Conservation (phyloP, 2,113 vertebrate species). For the Diadophis punctatus region DNA sequence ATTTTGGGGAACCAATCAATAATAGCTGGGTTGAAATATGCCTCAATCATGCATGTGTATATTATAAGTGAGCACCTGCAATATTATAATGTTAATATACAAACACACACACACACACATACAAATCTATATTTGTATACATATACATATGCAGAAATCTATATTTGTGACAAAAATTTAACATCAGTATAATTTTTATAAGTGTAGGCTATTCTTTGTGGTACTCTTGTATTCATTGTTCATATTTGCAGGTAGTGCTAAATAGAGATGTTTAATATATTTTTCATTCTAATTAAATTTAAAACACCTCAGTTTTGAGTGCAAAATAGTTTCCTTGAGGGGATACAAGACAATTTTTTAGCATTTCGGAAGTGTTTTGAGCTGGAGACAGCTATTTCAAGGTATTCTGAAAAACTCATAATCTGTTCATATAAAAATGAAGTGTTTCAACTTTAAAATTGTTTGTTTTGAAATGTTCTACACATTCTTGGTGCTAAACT, state of each 20-base stretch:
- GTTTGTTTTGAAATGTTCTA: background rate
- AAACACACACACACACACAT: background rate
- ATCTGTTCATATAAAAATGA: background rate
- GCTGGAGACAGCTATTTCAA: background rate
- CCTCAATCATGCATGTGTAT: background rate
- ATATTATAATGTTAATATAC: background rate
- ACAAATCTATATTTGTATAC: no score
- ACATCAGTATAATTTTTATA: background rate
- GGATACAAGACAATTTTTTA: background rate
- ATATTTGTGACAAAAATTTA: background rate
- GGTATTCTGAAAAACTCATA: background rate
- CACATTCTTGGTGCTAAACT: background rate
- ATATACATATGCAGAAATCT: background rate
- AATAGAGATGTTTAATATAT: background rate
- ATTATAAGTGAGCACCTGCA: background rate
- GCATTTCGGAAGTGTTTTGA: background rate
- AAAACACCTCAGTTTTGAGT: background rate
- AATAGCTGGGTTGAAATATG: background rate
- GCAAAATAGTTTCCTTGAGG: background rate
- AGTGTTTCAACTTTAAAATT: background rate
- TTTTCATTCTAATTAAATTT: background rate
- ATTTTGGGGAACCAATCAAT: background rate
- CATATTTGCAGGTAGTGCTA: background rate
- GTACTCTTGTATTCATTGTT: background rate
- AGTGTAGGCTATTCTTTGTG: background rate